Conservation (phyloP, 2,113 vertebrate species). For the Boulengeromyrus knoepffleri region DNA sequence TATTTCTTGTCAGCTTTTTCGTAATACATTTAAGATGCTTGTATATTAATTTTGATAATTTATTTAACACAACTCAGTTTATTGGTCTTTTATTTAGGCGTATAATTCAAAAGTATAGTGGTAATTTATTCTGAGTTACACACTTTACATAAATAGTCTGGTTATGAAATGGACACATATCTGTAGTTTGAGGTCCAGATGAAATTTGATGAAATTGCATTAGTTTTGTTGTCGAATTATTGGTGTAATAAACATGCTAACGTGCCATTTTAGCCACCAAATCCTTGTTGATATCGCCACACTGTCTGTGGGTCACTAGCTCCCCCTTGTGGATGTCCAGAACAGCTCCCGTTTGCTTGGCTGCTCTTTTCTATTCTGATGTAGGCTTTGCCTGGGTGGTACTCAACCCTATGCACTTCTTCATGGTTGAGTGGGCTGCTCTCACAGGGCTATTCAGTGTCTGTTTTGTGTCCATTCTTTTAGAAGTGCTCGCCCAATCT, state of each 20-base stretch:
- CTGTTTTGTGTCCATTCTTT: neutral
- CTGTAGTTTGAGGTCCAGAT: neutral
- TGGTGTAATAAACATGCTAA: neutral
- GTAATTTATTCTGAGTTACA: neutral
- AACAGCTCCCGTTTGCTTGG: neutral
- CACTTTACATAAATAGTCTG: neutral
- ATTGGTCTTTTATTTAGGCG: neutral
- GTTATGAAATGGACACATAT: neutral
- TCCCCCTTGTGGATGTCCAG: neutral
- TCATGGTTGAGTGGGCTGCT: neutral
- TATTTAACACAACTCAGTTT: neutral
- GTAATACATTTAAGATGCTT: neutral
- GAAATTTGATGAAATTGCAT: neutral
- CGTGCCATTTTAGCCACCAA: neutral
- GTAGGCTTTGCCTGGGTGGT: neutral
- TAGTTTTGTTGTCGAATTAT: neutral
- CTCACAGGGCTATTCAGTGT: neutral
- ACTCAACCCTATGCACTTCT: neutral
- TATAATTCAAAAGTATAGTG: neutral
- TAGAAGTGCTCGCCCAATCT: neutral
- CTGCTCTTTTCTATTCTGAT: neutral
- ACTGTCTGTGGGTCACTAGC: neutral
- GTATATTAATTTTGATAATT: neutral
- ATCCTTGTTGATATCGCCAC: neutral
- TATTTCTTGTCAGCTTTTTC: neutral